Evolutionary conservation across 2,113 vertebrate species (phyloP).

Genomic region (Pseudois nayaur): DNA sequence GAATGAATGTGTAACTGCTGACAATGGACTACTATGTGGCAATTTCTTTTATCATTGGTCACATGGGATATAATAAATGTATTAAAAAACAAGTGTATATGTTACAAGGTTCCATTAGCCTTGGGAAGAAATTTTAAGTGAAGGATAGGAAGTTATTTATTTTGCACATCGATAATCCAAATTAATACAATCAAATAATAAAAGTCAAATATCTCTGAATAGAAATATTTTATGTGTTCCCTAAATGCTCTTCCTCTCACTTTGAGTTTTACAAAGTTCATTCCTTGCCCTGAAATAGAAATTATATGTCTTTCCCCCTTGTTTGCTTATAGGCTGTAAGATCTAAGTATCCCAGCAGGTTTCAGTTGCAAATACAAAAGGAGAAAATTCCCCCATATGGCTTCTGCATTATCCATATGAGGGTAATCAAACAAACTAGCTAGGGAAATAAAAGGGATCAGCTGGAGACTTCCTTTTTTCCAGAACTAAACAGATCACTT

Average conservation of each 20-base stretch:
- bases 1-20: not conserved
- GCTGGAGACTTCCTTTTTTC: conserved; percentile 63
- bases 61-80: not conserved
- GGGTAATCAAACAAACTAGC: conserved; percentile 68
- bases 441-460: conserved; percentile 70
- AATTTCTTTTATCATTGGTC: not conserved
- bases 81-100: not conserved
- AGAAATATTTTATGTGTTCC: not conserved
- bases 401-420: conserved; percentile 68
- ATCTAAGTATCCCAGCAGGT: conserved; percentile 63
- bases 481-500: conserved; percentile 47
- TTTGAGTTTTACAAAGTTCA: conserved; percentile 41
- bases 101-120: not conserved
- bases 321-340: conserved; percentile 56
- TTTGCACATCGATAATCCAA: not conserved
- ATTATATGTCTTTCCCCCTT: not conserved
- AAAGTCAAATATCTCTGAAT: not conserved
- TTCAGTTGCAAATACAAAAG: conserved; percentile 48
- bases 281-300: conserved; percentile 45
- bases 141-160: not conserved
- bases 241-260: conserved; percentile 29
- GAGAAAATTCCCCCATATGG: conserved; percentile 66
- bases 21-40: not conserved
- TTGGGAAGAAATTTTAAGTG: not conserved
- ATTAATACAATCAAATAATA: not conserved